Base-by-base conservation (phyloP, 2,888 invertebrate species). In the Cosmia pyralina region DNA sequence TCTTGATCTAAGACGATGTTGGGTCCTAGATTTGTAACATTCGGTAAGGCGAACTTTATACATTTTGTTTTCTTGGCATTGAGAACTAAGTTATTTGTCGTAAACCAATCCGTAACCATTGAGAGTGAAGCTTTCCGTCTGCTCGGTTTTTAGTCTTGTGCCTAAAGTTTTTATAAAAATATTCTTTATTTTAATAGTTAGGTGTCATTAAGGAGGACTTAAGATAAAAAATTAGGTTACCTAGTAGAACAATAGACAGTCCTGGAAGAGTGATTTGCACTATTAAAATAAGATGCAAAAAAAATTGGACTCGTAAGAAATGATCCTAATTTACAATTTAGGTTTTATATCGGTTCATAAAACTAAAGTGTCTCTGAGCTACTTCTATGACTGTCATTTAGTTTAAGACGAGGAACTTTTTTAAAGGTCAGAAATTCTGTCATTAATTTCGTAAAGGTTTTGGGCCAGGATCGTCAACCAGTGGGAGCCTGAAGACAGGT, bases 271-370 rank as follows among this genome's bases (percentile, higher is more conserved):
- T 52, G 58, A 58, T 58, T 58, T 28, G 3, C 13, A 38, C 17
- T 46, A 17, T 77, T 77, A 58, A 74, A 74, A 69, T 38, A 57
- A 52, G 19, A 57, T 57, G 48, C 19, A 15, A n/a, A 66, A 55
- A 65, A 44, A 65, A 50, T 19, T 19, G 4, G 55, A 19, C 44
- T 68, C 10, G 5, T 34, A 48, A 48, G 15, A 41, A 75, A 64
- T 48, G 0, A 34, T 48, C 28, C 13, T 46, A 57, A 75, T 76
- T 66, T 28, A 28, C 38, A 44, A 44, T 60, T 50, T 50, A 41
- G 19, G 38, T 69, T 28, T 28, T 41, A 15, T n/a, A 11, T 19
- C 1, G 15, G 44, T 44, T 28, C 15, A 34, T 34, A 46, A 34
- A n/a, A 67, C n/a, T 1, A 15, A 64, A 34, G 7, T 34, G 17